A percentile compares a stretch with the other conserved stretches of the same genome.
Evolutionary conservation across 2,888 invertebrate genomes (phyloP).

Genomic region (Antheraea yamamai): DNA sequence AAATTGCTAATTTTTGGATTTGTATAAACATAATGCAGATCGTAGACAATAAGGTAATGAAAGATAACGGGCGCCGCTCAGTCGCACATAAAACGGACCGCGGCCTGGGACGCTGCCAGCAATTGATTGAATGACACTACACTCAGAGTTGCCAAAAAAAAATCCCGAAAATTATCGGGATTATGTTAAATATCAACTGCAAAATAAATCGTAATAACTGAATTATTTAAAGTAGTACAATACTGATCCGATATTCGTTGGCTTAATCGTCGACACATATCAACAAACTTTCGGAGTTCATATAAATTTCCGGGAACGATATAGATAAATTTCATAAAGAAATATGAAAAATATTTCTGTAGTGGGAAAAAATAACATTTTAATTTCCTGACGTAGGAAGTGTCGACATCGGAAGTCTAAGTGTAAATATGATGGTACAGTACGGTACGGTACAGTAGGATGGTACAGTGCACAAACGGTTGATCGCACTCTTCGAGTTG

Average conservation of each 20-base stretch:
- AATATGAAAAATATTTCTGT: too few species aligned
- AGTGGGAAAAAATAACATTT: too few species aligned
- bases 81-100: slow-evolving; percentile 44
- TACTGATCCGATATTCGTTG: neutral
- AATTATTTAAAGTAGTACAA: neutral
- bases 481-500: too few species aligned
- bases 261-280: neutral
- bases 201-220: neutral
- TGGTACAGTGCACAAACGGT: too few species aligned
- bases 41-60: slow-evolving; percentile 44
- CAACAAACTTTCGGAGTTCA: neutral
- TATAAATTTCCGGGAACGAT: neutral
- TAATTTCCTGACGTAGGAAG: too few species aligned
- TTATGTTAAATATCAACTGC: neutral
- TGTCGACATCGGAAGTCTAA: too few species aligned
- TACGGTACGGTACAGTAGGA: too few species aligned
- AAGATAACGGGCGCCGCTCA: slow-evolving; percentile 55
- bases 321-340: neutral
- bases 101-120: slow-evolving; percentile 59
- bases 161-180: neutral
- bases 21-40: slow-evolving; percentile 33
- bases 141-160: slow-evolving; percentile 21
- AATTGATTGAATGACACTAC: slow-evolving; percentile 59
- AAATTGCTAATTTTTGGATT: neutral
- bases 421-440: too few species aligned